Evolutionary conservation across 2,113 vertebrate species (phyloP).

Genomic region (Eira barbara): DNA sequence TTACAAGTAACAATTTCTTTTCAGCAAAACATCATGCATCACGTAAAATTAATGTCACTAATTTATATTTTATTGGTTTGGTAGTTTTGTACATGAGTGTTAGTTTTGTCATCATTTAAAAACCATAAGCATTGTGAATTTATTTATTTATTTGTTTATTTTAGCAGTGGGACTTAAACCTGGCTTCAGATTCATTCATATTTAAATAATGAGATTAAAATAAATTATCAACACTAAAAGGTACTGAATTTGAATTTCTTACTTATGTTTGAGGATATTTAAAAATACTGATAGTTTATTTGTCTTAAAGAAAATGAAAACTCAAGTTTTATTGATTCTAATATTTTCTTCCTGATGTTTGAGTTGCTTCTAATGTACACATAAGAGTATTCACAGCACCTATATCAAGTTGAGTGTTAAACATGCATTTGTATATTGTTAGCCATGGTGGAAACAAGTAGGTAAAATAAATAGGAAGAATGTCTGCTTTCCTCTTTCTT

Average conservation of each 20-base stretch:
- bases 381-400: background rate
- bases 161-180: background rate
- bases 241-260: background rate
- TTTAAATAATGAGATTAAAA: slow-evolving; percentile 29
- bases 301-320: background rate
- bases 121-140: background rate
- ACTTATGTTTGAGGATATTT: background rate
- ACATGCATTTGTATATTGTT: background rate
- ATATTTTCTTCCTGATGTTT: slow-evolving; percentile 7
- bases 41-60: background rate
- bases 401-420: background rate
- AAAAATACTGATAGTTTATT: background rate
- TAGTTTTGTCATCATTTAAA: background rate
- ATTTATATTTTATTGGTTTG: slow-evolving; percentile 26
- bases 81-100: background rate
- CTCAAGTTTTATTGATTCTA: background rate
- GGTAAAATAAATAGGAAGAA: background rate
- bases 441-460: background rate
- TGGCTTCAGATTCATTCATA: background rate
- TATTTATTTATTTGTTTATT: background rate
- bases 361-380: background rate
- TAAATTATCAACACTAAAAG: background rate
- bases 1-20: background rate
- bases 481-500: background rate
- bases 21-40: background rate